Percentiles rank a stretch among this genome's conserved stretches.
phyloP scores from a whole-genome alignment of 2,888 invertebrate species.

The Mimas tiliae region DNA sequence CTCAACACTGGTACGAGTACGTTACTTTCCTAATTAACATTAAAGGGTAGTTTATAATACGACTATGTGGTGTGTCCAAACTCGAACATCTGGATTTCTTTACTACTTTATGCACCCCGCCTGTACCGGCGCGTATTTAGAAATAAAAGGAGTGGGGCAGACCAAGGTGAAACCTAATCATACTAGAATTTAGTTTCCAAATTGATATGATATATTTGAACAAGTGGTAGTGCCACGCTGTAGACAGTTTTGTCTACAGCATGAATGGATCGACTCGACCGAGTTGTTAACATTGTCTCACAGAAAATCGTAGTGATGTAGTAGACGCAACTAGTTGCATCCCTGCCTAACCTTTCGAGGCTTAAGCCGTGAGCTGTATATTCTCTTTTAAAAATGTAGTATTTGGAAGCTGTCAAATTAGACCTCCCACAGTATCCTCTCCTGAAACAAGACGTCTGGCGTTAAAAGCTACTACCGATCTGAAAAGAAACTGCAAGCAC shows the following conservation, averaged over 20 bases:
- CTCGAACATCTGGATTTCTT: slow-evolving; percentile 20
- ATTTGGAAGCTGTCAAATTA: background rate
- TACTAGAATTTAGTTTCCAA: no score
- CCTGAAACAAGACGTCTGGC: slow-evolving; percentile 1
- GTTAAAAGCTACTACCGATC: slow-evolving; percentile 5
- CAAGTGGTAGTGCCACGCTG: no score
- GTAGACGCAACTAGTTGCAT: no score
- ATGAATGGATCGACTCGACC: no score
- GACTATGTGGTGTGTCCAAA: no score
- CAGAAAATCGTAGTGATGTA: no score
- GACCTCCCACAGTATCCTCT: background rate
- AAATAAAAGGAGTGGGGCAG: background rate
- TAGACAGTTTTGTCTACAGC: no score
- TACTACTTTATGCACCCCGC: slow-evolving; percentile 1
- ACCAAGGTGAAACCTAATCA: background rate
- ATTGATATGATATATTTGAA: no score
- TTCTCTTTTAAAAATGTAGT: background rate
- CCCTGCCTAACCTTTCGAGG: no score
- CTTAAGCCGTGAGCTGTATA: background rate
- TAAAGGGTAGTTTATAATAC: background rate
- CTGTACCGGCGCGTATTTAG: background rate
- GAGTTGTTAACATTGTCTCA: no score
- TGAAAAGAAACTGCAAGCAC: background rate
- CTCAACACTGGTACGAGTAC: background rate
- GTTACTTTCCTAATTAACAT: slow-evolving; percentile 13